A percentile compares a stretch with the other conserved stretches of the same genome.
Conservation (phyloP, 1,140 invertebrate genomes). For the Marisa cornuarietis region DNA sequence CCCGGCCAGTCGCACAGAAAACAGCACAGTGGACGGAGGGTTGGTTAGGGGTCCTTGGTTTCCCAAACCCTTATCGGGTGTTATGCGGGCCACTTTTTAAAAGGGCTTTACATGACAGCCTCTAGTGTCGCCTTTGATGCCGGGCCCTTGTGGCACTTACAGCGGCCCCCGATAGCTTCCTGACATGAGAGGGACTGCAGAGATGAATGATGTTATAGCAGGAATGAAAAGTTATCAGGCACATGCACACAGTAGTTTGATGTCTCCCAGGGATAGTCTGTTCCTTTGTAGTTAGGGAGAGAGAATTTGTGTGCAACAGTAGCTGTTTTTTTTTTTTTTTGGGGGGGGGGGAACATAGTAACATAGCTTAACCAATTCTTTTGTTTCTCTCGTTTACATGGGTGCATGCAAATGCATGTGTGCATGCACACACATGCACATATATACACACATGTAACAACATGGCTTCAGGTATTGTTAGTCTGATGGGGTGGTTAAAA, state of each 20-base stretch:
- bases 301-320: too few relatives aligned
- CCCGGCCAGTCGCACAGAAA: not conserved
- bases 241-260: too few relatives aligned
- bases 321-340: too few relatives aligned
- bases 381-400: not conserved
- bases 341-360: not conserved
- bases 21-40: not conserved
- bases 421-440: not conserved
- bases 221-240: not conserved
- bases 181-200: constrained; percentile 3
- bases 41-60: not conserved
- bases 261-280: too few relatives aligned
- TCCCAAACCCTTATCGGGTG: too few relatives aligned
- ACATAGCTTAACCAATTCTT: not conserved
- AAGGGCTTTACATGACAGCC: constrained; percentile 2
- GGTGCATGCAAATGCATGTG: not conserved
- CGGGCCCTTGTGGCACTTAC: not conserved
- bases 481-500: too few relatives aligned
- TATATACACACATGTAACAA: too few relatives aligned
- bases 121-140: not conserved
- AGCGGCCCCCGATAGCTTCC: not conserved
- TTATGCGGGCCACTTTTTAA: constrained; percentile 2
- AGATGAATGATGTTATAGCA: constrained; percentile 7
- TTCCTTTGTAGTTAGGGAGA: too few relatives aligned
- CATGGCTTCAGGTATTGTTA: too few relatives aligned